Conservation (phyloP, 37 sponge, comb jelly and placozoan species). For the Hexactinellida sp. region DNA sequence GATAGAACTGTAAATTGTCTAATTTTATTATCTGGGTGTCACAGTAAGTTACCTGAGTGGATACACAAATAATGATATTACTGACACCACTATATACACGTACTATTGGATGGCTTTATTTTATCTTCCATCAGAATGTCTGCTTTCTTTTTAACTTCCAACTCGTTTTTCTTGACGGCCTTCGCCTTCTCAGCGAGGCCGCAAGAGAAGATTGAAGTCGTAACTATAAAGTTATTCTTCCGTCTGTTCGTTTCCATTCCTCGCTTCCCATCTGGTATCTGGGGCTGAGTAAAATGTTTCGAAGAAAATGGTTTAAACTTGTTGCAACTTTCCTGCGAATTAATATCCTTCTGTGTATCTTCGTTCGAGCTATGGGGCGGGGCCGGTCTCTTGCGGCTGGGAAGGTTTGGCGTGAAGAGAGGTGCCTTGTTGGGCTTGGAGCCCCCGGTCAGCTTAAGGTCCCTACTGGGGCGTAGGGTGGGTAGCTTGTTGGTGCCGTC, state of each 20-base stretch:
- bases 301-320: background rate
- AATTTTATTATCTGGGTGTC: too few species aligned
- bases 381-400: background rate
- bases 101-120: background rate
- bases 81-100: background rate
- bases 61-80: background rate
- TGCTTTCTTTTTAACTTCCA: background rate
- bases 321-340: background rate
- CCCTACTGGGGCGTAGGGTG: background rate
- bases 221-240: background rate
- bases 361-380: background rate
- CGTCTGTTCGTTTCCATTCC: background rate
- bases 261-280: background rate
- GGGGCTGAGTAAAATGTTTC: background rate
- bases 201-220: constrained; percentile 2
- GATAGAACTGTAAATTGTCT: too few species aligned
- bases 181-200: constrained; percentile 1
- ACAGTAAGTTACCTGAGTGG: too few species aligned
- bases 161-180: background rate
- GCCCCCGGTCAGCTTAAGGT: background rate
- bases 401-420: background rate
- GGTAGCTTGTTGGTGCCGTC: background rate
- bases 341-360: background rate
- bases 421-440: background rate
- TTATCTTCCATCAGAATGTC: background rate